phyloP scores from a whole-genome alignment of 1,140 invertebrate genomes.

The Argopecten irradians region DNA sequence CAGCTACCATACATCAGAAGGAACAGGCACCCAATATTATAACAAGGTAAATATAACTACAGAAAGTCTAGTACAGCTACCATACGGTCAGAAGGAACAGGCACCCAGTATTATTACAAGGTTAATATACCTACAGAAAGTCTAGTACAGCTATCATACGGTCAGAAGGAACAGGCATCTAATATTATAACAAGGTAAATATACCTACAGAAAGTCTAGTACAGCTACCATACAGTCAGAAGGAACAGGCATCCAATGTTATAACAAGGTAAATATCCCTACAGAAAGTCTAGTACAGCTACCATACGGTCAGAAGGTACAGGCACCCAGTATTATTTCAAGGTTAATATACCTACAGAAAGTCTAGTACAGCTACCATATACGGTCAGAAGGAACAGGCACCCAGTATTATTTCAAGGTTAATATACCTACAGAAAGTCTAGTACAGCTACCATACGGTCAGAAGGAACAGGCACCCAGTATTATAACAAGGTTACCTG shows the following conservation, averaged over 20 bases:
- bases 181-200: slow-evolving; percentile 66
- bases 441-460: slow-evolving; percentile 69
- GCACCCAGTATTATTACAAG: slow-evolving; percentile 49
- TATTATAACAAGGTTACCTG: slow-evolving; percentile 64
- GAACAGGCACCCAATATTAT: slow-evolving; percentile 46
- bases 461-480: slow-evolving; percentile 66
- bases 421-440: slow-evolving; percentile 46
- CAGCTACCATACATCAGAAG: slow-evolving; percentile 58
- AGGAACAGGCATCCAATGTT: slow-evolving; percentile 64
- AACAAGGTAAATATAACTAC: slow-evolving; percentile 53
- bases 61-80: slow-evolving; percentile 56
- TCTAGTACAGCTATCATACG: slow-evolving; percentile 68
- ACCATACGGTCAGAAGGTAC: slow-evolving; percentile 70
- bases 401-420: slow-evolving; percentile 50
- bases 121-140: slow-evolving; percentile 50
- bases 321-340: slow-evolving; percentile 63
- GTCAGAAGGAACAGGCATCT: slow-evolving; percentile 67
- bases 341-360: slow-evolving; percentile 52
- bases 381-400: slow-evolving; percentile 67
- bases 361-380: slow-evolving; percentile 68
- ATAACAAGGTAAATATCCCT: slow-evolving; percentile 59
- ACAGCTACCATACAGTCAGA: slow-evolving; percentile 70
- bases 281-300: slow-evolving; percentile 63
- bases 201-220: slow-evolving; percentile 60
- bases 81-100: slow-evolving; percentile 53